Conservation (phyloP, 2,888 invertebrate genomes). For the Dysmachus trigonus region DNA sequence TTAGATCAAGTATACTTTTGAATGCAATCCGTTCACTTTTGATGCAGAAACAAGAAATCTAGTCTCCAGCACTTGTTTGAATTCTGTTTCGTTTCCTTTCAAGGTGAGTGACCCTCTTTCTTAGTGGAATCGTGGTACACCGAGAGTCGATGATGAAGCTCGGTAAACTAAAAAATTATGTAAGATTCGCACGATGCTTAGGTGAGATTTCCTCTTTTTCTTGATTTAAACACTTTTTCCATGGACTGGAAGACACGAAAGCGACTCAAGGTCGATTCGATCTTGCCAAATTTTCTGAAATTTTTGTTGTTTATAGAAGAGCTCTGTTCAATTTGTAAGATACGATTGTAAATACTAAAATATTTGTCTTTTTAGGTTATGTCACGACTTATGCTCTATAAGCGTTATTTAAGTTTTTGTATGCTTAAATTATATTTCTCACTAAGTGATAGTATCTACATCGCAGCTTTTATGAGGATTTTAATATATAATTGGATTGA, state of each 20-base stretch:
- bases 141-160: not conserved
- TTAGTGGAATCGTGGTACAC: not conserved
- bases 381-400: not conserved
- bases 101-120: slow-evolving; percentile 22
- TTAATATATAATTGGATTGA: not conserved
- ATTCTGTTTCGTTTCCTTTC: not conserved
- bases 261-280: slow-evolving; percentile 3
- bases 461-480: not conserved
- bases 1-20: not conserved
- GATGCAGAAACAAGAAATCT: not conserved
- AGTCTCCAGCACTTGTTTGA: not conserved
- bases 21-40: slow-evolving; percentile 5
- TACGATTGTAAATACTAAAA: not conserved
- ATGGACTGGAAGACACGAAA: not conserved
- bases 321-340: not conserved
- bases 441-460: not conserved
- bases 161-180: not conserved
- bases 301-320: not conserved
- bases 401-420: not conserved
- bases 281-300: not conserved
- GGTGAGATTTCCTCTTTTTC: not conserved
- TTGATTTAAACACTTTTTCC: not conserved
- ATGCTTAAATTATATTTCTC: not conserved
- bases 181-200: not conserved
- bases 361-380: not conserved